phyloP scores from a whole-genome alignment of 2,797 vertebrate species.

The Dromococcyx pavoninus region DNA sequence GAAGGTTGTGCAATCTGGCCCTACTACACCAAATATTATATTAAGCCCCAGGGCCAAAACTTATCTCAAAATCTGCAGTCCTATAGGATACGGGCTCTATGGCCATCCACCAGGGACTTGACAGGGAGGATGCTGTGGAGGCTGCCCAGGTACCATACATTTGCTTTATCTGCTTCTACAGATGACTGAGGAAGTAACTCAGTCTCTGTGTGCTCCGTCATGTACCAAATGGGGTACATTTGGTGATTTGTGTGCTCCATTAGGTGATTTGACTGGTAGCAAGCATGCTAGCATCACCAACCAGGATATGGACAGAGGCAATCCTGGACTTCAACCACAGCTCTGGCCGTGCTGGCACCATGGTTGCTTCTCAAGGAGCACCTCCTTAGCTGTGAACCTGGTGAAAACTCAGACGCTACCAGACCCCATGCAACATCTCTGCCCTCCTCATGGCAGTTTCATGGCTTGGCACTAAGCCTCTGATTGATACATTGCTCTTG shows the following conservation, averaged over 20 bases:
- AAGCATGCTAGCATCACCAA: accelerated
- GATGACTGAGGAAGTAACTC: neutral
- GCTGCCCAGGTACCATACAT: neutral
- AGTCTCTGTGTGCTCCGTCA: neutral
- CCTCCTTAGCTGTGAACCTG: neutral
- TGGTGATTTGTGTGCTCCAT: too few relatives aligned
- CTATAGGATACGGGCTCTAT: neutral
- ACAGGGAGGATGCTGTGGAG: neutral
- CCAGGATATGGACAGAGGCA: neutral
- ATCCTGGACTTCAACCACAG: neutral
- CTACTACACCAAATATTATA: neutral
- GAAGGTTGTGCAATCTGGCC: neutral
- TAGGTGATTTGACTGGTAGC: neutral
- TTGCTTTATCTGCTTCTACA: neutral
- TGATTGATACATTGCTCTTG: neutral
- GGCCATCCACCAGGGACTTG: neutral
- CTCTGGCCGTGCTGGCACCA: neutral
- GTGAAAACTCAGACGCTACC: neutral
- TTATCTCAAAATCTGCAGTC: neutral
- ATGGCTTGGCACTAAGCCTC: neutral
- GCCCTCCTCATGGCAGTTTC: neutral
- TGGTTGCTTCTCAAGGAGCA: neutral
- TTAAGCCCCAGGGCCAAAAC: neutral
- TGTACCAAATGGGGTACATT: accelerated
- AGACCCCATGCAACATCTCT: neutral